Percentiles rank a stretch among this genome's conserved stretches.
Evolutionary conservation across 2,888 invertebrate species (phyloP).

Genomic region (Rapana venosa): DNA sequence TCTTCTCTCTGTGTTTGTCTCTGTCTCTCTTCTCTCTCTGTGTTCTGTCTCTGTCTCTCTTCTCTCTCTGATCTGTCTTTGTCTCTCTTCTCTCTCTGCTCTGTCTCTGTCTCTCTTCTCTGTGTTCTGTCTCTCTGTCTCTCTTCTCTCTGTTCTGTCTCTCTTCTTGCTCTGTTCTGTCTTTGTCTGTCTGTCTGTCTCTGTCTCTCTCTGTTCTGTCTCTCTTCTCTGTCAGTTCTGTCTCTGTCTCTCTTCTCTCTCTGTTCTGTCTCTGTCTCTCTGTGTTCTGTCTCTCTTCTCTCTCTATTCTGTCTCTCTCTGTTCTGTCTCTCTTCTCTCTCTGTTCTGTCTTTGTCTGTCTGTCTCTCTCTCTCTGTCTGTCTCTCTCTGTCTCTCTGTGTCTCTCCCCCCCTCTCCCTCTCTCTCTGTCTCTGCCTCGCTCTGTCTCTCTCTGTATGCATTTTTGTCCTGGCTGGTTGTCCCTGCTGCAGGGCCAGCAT

Average conservation of each 20-base stretch:
- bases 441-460: neutral
- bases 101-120: neutral
- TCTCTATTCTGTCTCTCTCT: too few relatives aligned
- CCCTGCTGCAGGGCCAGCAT: neutral
- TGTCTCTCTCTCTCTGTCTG: slow-evolving; percentile 1
- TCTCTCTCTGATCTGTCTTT: neutral
- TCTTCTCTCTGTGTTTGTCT: too few relatives aligned
- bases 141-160: neutral
- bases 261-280: neutral
- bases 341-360: too few relatives aligned
- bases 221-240: neutral
- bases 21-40: too few relatives aligned
- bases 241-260: neutral
- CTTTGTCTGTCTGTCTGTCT: neutral
- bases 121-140: too few relatives aligned
- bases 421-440: neutral
- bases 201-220: neutral
- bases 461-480: neutral
- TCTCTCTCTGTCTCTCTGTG: neutral
- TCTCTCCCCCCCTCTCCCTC: neutral
- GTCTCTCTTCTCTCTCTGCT: neutral
- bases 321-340: too few relatives aligned
- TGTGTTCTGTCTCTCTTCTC: too few relatives aligned
- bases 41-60: too few relatives aligned
- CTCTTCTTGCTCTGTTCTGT: neutral